Evolutionary conservation across 2,797 vertebrate species (phyloP), one percentile per base, ranked within the genome.

Genomic region (Hozukius guyotensis): DNA sequence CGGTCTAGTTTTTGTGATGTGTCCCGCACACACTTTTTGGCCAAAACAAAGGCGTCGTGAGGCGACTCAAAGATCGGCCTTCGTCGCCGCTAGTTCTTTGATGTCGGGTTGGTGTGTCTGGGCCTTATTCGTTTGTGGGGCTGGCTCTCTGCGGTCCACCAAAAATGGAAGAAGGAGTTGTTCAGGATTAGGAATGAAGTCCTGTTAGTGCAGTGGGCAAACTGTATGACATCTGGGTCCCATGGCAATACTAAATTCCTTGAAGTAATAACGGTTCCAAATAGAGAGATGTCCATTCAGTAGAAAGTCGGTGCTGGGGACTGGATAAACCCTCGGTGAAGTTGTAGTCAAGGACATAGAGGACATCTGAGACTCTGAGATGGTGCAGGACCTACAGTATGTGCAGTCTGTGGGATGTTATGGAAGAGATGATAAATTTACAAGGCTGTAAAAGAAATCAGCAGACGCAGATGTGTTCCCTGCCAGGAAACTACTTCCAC

Each of bases 401-500:
- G 11, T 31, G 16, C 59, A 7, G 53, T 70, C 56, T 49, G 34
- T 11, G 14, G 46, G 57, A 65, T 32, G 60, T 55, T 38, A 3
- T 32, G 24, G 57, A 53, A 25, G 49, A 53, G 31, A 61, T 20
- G 4, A 71, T 31, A 71, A 24, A 66, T 46, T 11, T 53, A 79
- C 56, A 36, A 36, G 66, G 66, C 36, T 74, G 46, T 74, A 70
- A 78, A 73, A 56, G 42, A 32, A 66, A 61, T 52, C 36, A 61
- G 52, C 52, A 72, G 18, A 59, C 2, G 9, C 66, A 22, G 27
- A 55, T 53, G 62, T 24, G 14, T 67, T 34, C 59, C 49, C 52
- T 72, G 55, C 49, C 67, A 72, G 60, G 65, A 81, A 85, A 62
- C 9, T 24, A 42, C 65, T 77, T 81, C n/a, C 52, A 55, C 59